Evolutionary conservation across 2,888 invertebrate species (phyloP).

Genomic region (Atethmia centrago): DNA sequence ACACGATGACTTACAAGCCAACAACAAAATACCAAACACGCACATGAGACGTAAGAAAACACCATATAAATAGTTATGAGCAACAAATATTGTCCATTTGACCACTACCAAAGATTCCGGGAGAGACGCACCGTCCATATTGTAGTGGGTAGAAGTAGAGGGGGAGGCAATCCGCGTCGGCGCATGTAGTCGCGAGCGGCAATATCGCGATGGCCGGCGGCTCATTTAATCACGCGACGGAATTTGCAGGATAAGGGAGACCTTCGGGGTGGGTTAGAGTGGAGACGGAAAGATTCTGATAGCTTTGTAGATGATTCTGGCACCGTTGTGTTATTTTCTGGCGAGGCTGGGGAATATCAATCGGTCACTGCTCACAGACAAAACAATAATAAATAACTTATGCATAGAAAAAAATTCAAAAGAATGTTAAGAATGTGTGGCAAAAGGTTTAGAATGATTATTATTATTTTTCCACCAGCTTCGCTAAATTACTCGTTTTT

Average conservation of each 20-base stretch:
- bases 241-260: conserved; percentile 82
- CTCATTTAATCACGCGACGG: conserved; percentile 90
- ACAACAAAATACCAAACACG: conserved; percentile 55
- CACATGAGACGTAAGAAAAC: conserved; percentile 55
- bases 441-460: not conserved
- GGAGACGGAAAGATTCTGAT: conserved; percentile 64
- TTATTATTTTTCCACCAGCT: not conserved
- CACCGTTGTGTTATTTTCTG: not conserved
- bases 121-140: conserved; percentile 52
- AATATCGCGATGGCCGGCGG: conserved; percentile 88
- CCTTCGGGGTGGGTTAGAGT: conserved; percentile 61
- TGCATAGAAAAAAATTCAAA: not conserved
- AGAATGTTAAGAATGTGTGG: not conserved
- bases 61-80: conserved; percentile 67
- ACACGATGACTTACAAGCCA: conserved; percentile 10
- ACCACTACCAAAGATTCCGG: conserved; percentile 68
- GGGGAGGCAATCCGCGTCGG: conserved; percentile 74
- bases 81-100: conserved; percentile 69
- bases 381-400: not conserved
- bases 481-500: not conserved
- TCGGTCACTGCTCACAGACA: not conserved
- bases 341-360: not conserved
- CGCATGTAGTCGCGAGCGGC: conserved; percentile 81
- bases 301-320: not conserved
- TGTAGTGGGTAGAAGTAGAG: conserved; percentile 50